Conservation (phyloP, 2,888 invertebrate species). For the Apeira syringaria region DNA sequence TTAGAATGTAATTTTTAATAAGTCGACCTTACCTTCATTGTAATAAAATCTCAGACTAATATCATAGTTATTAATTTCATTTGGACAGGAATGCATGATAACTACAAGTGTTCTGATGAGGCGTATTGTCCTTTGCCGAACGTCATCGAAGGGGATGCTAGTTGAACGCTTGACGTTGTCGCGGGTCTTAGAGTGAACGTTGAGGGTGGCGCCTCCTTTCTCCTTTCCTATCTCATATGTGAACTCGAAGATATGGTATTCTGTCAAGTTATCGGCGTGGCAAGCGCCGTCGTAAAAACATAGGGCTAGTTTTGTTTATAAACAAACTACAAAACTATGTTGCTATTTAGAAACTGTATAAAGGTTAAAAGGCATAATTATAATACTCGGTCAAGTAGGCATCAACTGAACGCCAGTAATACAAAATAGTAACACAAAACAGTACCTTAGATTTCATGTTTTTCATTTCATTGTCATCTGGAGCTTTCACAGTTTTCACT, state of each 20-base stretch:
- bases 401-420: slow-evolving; percentile 12
- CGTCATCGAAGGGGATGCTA: slow-evolving; percentile 50
- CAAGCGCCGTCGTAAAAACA: slow-evolving; percentile 67
- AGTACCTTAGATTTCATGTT: neutral
- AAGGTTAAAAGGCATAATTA: no score
- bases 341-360: no score
- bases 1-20: no score
- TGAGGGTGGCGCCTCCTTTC: slow-evolving; percentile 52
- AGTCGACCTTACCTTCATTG: slow-evolving; percentile 53
- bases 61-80: no score
- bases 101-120: slow-evolving; percentile 52
- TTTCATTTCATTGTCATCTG: no score
- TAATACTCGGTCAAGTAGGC: slow-evolving; percentile 18
- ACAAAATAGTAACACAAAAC: neutral
- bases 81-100: slow-evolving; percentile 43
- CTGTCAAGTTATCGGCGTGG: slow-evolving; percentile 55
- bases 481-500: no score
- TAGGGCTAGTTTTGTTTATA: slow-evolving; percentile 60
- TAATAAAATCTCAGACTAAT: slow-evolving; percentile 66
- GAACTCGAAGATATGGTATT: slow-evolving; percentile 66
- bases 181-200: slow-evolving; percentile 43
- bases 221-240: slow-evolving; percentile 49
- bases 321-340: no score
- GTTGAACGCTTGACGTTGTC: slow-evolving; percentile 30
- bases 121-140: slow-evolving; percentile 45